Evolutionary conservation across 1,140 invertebrate species (phyloP).

Genomic region (Notospermus geniculatus): DNA sequence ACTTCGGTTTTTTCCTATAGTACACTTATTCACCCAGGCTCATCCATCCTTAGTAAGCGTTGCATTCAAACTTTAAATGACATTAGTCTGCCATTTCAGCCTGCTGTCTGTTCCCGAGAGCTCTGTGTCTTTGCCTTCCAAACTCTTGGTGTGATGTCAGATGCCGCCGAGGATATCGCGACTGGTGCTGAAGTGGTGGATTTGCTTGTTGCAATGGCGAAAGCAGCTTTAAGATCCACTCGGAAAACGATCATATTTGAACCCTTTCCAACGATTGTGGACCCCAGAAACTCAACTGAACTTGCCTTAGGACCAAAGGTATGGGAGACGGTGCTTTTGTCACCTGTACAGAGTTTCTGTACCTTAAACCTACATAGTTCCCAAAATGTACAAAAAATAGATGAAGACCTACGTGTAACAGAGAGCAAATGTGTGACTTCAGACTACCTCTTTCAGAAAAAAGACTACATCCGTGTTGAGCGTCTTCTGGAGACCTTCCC

Average conservation of each 20-base stretch:
- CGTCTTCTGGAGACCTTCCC: slow-evolving; percentile 25
- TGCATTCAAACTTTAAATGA: too few species aligned
- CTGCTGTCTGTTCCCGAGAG: slow-evolving; percentile 43
- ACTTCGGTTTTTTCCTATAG: too few species aligned
- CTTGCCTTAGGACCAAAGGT: slow-evolving; percentile 40
- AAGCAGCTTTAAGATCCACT: slow-evolving; percentile 33
- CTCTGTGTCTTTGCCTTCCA: slow-evolving; percentile 51
- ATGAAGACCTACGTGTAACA: too few species aligned
- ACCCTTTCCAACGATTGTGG: slow-evolving; percentile 46
- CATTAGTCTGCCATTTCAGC: too few species aligned
- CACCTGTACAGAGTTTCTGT: too few species aligned
- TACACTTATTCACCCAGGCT: too few species aligned
- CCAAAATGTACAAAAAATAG: too few species aligned
- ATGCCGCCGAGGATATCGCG: slow-evolving; percentile 42
- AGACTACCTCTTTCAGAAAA: slow-evolving; percentile 20
- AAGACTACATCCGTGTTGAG: slow-evolving; percentile 29
- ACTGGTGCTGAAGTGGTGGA: slow-evolving; percentile 48
- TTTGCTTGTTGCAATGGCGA: slow-evolving; percentile 45
- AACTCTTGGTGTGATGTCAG: slow-evolving; percentile 47
- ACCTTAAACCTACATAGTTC: not conserved
- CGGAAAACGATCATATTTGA: slow-evolving; percentile 39
- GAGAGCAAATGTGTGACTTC: too few species aligned
- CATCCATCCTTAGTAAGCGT: too few species aligned
- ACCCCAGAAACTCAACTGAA: slow-evolving; percentile 34
- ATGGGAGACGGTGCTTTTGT: too few species aligned